A percentile compares a stretch with the other conserved stretches of the same genome.
Evolutionary conservation across 2,113 vertebrate species (phyloP).

Genomic region (Zingel zingel): DNA sequence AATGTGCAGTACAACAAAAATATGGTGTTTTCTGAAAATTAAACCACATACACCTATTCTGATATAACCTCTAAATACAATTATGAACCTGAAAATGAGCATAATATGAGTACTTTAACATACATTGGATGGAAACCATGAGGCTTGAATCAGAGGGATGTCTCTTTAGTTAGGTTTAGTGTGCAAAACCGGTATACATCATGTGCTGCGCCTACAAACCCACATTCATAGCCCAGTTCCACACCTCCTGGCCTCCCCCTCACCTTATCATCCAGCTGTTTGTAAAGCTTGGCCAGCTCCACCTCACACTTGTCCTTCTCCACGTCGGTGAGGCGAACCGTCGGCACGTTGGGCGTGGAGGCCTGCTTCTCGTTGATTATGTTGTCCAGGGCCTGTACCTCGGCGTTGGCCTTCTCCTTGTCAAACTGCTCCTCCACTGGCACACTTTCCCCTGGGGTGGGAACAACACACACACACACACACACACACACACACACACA

Average conservation of each 20-base stretch:
- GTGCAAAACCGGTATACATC: not conserved
- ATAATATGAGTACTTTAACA: not conserved
- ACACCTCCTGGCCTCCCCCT: not conserved
- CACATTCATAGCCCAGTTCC: not conserved
- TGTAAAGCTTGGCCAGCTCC: slow-evolving; percentile 94
- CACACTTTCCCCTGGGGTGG: slow-evolving; percentile 90
- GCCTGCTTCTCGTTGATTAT: slow-evolving; percentile 91
- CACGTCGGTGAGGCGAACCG: slow-evolving; percentile 93
- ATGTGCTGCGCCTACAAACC: not conserved
- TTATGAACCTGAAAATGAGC: too few species aligned
- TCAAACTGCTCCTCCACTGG: slow-evolving; percentile 96
- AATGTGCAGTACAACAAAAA: too few species aligned
- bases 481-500: too few species aligned
- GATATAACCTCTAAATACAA: too few species aligned
- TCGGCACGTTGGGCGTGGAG: slow-evolving; percentile 88
- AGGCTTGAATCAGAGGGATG: not conserved
- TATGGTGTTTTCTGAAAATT: too few species aligned
- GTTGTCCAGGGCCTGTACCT: slow-evolving; percentile 92
- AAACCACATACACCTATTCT: too few species aligned
- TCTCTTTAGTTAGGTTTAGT: not conserved
- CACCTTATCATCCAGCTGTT: slow-evolving; percentile 97
- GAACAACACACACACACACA: too few species aligned
- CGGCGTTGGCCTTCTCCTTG: slow-evolving; percentile 94
- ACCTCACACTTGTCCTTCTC: slow-evolving; percentile 96
- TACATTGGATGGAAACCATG: not conserved